phyloP scores from a whole-genome alignment of 2,888 invertebrate genomes.

The Cenopis cana region DNA sequence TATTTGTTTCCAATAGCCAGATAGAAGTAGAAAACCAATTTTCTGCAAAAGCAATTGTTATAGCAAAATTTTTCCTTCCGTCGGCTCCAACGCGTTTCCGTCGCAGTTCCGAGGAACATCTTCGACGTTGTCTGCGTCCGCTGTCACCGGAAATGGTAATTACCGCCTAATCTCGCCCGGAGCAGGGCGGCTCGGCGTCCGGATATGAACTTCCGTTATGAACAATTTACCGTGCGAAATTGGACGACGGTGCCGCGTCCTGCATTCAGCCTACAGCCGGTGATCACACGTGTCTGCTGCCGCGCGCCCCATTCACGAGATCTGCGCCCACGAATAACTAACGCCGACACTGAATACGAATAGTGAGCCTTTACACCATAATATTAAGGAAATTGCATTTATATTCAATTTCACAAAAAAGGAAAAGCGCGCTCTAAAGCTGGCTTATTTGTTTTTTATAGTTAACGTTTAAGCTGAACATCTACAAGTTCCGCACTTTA shows the following conservation, averaged over 20 bases:
- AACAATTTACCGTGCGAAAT: conserved; percentile 91
- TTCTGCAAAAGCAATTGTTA: conserved; percentile 53
- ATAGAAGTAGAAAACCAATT: conserved; percentile 21
- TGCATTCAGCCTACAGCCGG: conserved; percentile 72
- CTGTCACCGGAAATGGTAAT: conserved; percentile 84
- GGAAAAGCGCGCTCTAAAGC: not conserved
- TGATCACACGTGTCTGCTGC: conserved; percentile 65
- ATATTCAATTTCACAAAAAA: conserved; percentile 65
- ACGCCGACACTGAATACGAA: conserved; percentile 67
- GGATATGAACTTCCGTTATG: conserved; percentile 95
- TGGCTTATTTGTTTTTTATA: not conserved
- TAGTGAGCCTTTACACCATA: conserved; percentile 63
- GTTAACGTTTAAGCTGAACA: conserved; percentile 12
- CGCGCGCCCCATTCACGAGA: conserved; percentile 65
- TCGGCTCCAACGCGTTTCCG: conserved; percentile 61
- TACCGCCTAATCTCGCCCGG: conserved; percentile 85
- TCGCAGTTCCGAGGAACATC: conserved; percentile 59
- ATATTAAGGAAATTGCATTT: conserved; percentile 68
- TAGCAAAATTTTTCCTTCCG: conserved; percentile 64
- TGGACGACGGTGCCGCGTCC: conserved; percentile 80
- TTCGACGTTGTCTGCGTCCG: conserved; percentile 77
- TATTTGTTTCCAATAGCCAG: conserved; percentile 13
- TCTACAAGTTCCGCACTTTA: conserved; percentile 1
- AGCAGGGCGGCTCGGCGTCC: conserved; percentile 84
- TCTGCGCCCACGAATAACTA: conserved; percentile 65